Base-by-base conservation (phyloP, 53 echinoderm and acorn worm species). In the Antedon mediterranea region DNA sequence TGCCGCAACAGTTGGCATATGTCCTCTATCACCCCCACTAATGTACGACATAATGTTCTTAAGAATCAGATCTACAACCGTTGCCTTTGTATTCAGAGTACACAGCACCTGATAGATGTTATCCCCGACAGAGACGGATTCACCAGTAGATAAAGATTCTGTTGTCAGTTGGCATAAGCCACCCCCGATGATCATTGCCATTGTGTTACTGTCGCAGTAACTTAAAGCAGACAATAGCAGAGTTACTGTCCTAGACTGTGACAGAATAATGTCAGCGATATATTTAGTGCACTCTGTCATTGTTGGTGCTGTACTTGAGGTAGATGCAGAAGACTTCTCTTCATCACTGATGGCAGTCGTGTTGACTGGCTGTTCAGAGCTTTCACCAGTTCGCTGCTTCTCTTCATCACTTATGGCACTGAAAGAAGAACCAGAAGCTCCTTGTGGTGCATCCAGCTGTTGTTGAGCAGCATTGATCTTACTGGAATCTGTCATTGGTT, bases 41-140 rank as follows among this genome's bases (percentile, higher is more conserved):
- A 98, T 83, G 76, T 93, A 88, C n/a, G 89, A 75, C 84, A 97
- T 57, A 34, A 98, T 76, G 8, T 90, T 84, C 28, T 86, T 84
- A 33, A 88, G 78, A 41, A 98, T 89, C 78, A 98, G 83, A 78
- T 88, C 85, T 73, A 90, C 88, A 31, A 88, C 86, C 20, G 90
- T 82, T 28, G 93, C 93, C 76, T 90, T 93, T 76, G 77, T 76
- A 32, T 86, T 86, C 29, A 98, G 82, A 29, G 89, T 86, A 44
- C 87, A 86, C 34, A 98, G 83, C 32, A 93, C 84, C 81, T 98
- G 98, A 76, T 90, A 98, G 80, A 98, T 88, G 76, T 92, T 83
- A 43, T 92, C 92, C 30, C 92, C 92, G 14, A 89, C 84, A 3
- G 92, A 92, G n/a, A 92, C 76, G 20, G 92, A 86, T 43, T 92